Evolutionary conservation across 2,797 vertebrate species (phyloP), one percentile per base, ranked within the genome.

Genomic region (Dipus sagitta): DNA sequence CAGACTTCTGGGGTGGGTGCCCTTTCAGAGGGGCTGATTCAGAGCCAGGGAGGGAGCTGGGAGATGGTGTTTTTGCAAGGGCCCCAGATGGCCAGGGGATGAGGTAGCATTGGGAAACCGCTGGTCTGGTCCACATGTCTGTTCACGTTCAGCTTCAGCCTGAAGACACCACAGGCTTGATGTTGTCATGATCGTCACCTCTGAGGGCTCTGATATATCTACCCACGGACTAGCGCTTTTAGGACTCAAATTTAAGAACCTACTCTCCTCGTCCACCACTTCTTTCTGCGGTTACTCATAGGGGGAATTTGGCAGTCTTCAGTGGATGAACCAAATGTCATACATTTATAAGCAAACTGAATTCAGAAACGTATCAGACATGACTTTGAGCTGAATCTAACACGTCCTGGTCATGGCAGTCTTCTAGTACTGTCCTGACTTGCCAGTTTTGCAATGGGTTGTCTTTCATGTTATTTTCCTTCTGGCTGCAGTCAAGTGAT

Each of bases 341-440:
- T 78, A 20, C 4, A 30, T 77, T 91, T 67, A 23, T 70, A 85
- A 88, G 42, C 74, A 86, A 70, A 79, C 2, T 24, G 54, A 92
- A 94, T 86, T 84, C 74, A 88, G 52, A 91, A 89, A 93, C 78
- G 9, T 12, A 9, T 2, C 26, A 24, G 47, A 68, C 72, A 58
- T 90, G 79, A n/a, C 38, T 95, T 77, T 82, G 85, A 90, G 34
- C 54, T 92, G 78, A 91, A 75, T 58, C 26, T 76, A 86, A 70
- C 47, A 52, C 71, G 6, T 67, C 67, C 60, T 24, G 0, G 21
- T 65, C 68, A 30, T 18, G 23, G 20, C 80, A 77, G 3, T 28
- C n/a, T 75, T 47, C 85, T 6, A 6, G 70, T 65, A 9, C 28
- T 76, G 47, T 38, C 70, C 58, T 90, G 79, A 95, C 60, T 77